phyloP scores from a whole-genome alignment of 2,113 vertebrate genomes.

The Catharus fuscescens region DNA sequence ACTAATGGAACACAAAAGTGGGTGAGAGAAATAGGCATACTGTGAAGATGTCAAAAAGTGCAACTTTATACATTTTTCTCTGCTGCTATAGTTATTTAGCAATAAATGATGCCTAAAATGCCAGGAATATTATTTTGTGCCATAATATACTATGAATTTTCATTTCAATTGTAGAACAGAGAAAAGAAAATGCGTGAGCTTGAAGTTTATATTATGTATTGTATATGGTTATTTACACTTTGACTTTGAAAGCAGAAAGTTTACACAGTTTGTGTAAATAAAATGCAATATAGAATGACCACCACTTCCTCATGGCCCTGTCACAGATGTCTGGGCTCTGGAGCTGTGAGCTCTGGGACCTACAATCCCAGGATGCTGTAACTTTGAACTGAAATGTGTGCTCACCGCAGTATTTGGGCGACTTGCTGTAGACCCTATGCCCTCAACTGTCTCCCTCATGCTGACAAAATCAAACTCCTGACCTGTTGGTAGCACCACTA shows the following conservation, averaged over 20 bases:
- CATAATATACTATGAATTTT: slow-evolving; percentile 36
- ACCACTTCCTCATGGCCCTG: not conserved
- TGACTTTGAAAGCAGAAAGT: slow-evolving; percentile 2
- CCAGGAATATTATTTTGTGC: slow-evolving; percentile 54
- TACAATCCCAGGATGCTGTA: not conserved
- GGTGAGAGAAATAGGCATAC: slow-evolving; percentile 58
- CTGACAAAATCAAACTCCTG: not conserved
- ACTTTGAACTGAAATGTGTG: not conserved
- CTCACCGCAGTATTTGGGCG: not conserved
- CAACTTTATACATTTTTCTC: slow-evolving; percentile 55
- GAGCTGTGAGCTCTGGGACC: not conserved
- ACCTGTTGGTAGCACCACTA: not conserved
- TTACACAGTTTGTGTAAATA: not conserved
- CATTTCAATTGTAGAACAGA: not conserved
- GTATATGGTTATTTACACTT: not conserved
- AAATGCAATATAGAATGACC: not conserved
- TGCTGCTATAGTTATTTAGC: slow-evolving; percentile 68
- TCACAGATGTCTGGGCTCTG: not conserved
- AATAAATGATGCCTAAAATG: slow-evolving; percentile 41
- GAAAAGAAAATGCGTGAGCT: slow-evolving; percentile 19
- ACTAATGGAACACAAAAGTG: slow-evolving; percentile 58
- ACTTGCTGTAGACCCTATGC: fast-evolving
- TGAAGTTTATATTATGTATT: slow-evolving; percentile 10
- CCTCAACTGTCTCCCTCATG: not conserved
- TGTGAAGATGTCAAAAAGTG: slow-evolving; percentile 75